phyloP scores from a whole-genome alignment of 2,888 invertebrate genomes.

The Selenia dentaria region DNA sequence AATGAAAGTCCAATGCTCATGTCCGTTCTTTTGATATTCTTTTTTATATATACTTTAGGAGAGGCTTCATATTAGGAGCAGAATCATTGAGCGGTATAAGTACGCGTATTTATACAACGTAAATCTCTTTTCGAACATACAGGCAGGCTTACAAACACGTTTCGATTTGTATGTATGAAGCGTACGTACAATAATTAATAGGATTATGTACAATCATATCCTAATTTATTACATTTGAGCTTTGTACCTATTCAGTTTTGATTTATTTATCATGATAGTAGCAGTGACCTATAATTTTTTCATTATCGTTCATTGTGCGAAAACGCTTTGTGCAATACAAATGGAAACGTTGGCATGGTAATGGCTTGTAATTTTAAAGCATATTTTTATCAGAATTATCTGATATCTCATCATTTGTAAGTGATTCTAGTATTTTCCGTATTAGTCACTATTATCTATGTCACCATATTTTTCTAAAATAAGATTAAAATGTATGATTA shows the following conservation, averaged over 20 bases:
- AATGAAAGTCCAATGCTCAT: no score
- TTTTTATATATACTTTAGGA: no score
- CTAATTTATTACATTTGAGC: not conserved
- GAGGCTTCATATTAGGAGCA: no score
- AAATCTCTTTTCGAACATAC: not conserved
- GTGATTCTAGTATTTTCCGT: constrained; percentile 5
- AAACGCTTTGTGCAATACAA: not conserved
- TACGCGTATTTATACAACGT: no score
- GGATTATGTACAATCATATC: not conserved
- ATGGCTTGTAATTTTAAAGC: constrained; percentile 7
- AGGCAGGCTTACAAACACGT: not conserved
- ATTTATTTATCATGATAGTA: no score
- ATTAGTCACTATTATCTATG: constrained; percentile 4
- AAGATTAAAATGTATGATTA: no score
- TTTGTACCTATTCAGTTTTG: no score
- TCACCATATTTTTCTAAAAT: no score
- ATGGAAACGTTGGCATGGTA: constrained; percentile 4
- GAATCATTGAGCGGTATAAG: no score
- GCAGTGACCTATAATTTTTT: no score
- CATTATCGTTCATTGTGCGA: not conserved
- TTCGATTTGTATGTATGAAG: not conserved
- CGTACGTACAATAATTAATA: not conserved
- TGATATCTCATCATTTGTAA: constrained; percentile 11
- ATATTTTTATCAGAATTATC: constrained; percentile 21
- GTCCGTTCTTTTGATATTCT: no score